Evolutionary conservation across 2,888 invertebrate species (phyloP).

Genomic region (Eurois occulta): DNA sequence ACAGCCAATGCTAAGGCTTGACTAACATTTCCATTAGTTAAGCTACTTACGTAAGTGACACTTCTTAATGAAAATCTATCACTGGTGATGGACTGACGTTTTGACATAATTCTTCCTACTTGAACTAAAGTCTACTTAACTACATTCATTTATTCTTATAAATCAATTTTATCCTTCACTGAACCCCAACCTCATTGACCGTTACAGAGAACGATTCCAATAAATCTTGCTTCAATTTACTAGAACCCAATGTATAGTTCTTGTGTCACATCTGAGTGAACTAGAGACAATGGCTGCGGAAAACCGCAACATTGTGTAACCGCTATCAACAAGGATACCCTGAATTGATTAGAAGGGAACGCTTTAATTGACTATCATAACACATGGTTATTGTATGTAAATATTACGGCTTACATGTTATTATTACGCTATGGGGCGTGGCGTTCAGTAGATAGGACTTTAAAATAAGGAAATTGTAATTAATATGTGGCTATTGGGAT

Average conservation of each 20-base stretch:
- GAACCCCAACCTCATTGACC: neutral
- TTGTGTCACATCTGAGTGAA: conserved; percentile 13
- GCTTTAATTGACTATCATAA: conserved; percentile 35
- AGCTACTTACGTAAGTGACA: neutral
- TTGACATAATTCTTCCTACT: neutral
- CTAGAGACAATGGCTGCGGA: conserved; percentile 41
- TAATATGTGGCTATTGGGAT: neutral
- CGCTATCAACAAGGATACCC: conserved; percentile 41
- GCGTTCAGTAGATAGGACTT: neutral
- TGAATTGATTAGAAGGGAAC: conserved; percentile 45
- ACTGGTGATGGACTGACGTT: neutral
- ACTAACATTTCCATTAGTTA: neutral
- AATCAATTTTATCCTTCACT: conserved; percentile 7
- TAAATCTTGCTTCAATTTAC: conserved; percentile 17
- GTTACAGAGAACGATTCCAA: neutral
- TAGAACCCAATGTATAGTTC: conserved; percentile 12
- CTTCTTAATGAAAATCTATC: neutral
- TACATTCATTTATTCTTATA: neutral
- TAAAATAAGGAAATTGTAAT: neutral
- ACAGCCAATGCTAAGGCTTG: neutral
- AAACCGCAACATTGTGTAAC: conserved; percentile 53
- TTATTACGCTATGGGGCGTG: neutral
- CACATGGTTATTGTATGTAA: conserved; percentile 28
- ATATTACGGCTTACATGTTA: conserved; percentile 7
- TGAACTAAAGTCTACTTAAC: neutral